Evolutionary conservation across 2,797 vertebrate genomes (phyloP), one percentile per base, ranked within the genome.

Genomic region (Arctocebus calabarensis): DNA sequence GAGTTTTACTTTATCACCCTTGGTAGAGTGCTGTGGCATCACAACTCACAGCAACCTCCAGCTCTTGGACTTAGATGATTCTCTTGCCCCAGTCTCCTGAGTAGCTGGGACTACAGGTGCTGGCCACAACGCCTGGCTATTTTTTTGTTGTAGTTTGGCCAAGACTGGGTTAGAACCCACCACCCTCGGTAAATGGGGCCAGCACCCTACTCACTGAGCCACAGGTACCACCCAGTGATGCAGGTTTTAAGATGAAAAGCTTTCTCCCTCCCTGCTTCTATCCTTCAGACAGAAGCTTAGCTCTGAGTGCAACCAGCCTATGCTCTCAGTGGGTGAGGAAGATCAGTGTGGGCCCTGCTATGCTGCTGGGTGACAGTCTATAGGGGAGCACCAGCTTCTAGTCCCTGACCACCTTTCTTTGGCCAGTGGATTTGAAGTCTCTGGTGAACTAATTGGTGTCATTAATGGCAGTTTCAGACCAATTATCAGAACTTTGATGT

Each of bases 321-420:
- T 19, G 19, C 16, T 90, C 68, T 73, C 61, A 29, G 70, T 73
- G 22, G 5, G 19, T 13, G 23, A 78, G 77, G 59, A 71, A 79
- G 62, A 32, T 71, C 34, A 12, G 27, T 34, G 6, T 34, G 88
- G 61, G 59, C 40, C 29, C 17, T 52, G 19, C 12, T 43, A 8
- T 14, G 13, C 19, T 59, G 19, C 48, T 62, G n/a, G 40, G 23
- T 52, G 55, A 34, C 62, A 34, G 20, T 14, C 0, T 73, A 19
- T 68, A 27, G 37, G 40, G 2, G 12, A 78, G 6, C 17, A 64
- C 25, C 12, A 87, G 34, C n/a, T 78, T 86, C 84, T 57, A 48
- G 27, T 84, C 14, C n/a, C n/a, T n/a, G 48, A 89, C 43, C 16
- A 57, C 43, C 57, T 92, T 94, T 92, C 48, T 94, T 43, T 96